Evolutionary conservation across 2,113 vertebrate genomes (phyloP).

Genomic region (Apaloderma vittatum): DNA sequence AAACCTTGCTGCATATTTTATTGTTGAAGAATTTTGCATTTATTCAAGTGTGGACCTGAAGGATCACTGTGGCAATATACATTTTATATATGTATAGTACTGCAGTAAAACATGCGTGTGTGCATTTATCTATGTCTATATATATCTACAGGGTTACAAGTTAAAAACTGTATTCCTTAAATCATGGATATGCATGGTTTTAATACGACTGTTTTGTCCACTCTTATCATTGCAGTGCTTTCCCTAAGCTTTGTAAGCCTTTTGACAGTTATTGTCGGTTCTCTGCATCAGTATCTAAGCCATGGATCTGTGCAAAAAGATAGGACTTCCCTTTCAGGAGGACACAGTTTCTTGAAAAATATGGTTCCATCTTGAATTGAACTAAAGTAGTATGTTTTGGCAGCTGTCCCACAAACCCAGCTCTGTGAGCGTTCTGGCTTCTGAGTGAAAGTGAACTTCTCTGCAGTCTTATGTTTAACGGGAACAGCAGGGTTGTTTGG

Average conservation of each 20-base stretch:
- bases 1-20: not conserved
- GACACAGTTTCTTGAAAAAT: not conserved
- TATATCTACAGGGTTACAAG: not conserved
- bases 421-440: not conserved
- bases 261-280: not conserved
- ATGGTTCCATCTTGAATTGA: not conserved
- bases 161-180: not conserved
- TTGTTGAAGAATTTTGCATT: not conserved
- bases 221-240: not conserved
- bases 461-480: not conserved
- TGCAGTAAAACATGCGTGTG: rapidly evolving
- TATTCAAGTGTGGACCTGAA: not conserved
- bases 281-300: not conserved
- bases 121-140: not conserved
- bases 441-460: not conserved
- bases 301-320: not conserved
- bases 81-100: rapidly evolving
- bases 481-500: not conserved
- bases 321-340: not conserved
- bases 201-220: not conserved
- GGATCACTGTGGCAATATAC: not conserved
- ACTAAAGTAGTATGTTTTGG: not conserved
- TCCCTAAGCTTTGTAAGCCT: not conserved
- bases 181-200: not conserved
- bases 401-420: not conserved